A percentile compares a stretch with the other conserved stretches of the same genome.
These are phyloP conservation scores for Helicolenus hilgendorfi DNA, from an alignment of 2,797 vertebrate genomes.

Conservation along the genomic window DNA sequence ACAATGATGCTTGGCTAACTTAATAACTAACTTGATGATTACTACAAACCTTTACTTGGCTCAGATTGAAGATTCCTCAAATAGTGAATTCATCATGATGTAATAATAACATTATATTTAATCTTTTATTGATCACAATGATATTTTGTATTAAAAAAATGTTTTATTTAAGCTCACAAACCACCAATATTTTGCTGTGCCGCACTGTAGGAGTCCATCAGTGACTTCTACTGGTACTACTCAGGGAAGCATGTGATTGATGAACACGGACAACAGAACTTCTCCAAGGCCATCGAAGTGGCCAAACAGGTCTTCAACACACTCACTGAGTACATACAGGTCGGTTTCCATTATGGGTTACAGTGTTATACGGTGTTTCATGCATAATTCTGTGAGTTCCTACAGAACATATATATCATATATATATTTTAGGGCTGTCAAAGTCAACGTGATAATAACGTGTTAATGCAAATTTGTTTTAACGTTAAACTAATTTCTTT, in stretches of 20 bases:
- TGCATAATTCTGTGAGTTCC: not conserved
- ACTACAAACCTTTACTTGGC: not conserved
- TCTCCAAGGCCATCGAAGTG: slow-evolving; percentile 97
- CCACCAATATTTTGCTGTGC: not conserved
- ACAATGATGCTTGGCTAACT: not conserved
- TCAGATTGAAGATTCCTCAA: not conserved
- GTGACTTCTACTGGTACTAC: slow-evolving; percentile 99
- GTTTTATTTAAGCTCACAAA: not conserved
- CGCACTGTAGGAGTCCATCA: slow-evolving; percentile 94
- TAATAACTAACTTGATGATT: too few relatives aligned
- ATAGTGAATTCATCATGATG: not conserved
- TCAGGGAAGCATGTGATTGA: slow-evolving; percentile 97
- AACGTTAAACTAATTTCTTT: too few relatives aligned
- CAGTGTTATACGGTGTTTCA: not conserved
- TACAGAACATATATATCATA: not conserved
- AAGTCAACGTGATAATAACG: accelerated
- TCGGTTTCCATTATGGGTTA: slow-evolving; percentile 55
- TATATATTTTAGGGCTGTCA: not conserved
- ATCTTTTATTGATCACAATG: not conserved
- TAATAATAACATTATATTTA: not conserved
- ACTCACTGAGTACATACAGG: slow-evolving; percentile 98
- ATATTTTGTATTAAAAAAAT: not conserved
- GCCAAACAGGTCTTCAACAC: slow-evolving; percentile 98
- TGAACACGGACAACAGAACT: slow-evolving; percentile 94
- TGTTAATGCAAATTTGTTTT: too few relatives aligned